A percentile compares a stretch with the other conserved stretches of the same genome.
These are phyloP conservation scores for Acronicta leporina DNA, from an alignment of 2,888 invertebrate species.

Conservation along the genomic window DNA sequence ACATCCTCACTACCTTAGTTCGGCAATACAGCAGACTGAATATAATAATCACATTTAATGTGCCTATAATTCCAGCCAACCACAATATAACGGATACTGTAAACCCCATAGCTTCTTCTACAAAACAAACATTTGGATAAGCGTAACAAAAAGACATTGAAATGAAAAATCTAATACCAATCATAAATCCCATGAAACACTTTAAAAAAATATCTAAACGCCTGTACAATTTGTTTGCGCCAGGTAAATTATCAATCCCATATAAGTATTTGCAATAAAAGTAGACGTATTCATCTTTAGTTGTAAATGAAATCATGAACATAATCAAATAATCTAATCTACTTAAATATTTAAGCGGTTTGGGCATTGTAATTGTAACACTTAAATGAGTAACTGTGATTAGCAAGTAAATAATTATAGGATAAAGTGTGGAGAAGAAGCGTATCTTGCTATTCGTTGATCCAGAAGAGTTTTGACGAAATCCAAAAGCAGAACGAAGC, in stretches of 20 bases:
- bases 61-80: not conserved
- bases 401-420: not conserved
- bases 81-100: not conserved
- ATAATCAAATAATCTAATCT: not conserved
- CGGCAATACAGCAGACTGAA: not conserved
- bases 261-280: not conserved
- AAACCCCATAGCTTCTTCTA: not conserved
- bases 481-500: not conserved
- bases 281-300: conserved; percentile 1
- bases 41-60: not conserved
- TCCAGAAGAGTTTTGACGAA: not conserved
- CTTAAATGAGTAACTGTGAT: not conserved
- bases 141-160: not conserved
- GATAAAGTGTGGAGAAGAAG: not conserved
- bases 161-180: not conserved
- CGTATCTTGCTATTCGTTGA: not conserved
- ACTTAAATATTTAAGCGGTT: not conserved
- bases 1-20: not conserved
- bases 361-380: not conserved
- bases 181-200: not conserved
- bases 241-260: not conserved
- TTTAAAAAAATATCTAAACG: not conserved
- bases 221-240: not conserved
- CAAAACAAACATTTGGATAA: not conserved
- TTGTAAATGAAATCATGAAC: not conserved